These are phyloP conservation scores for Bubalus kerabau DNA, from an alignment of 2,113 vertebrate genomes.

Conservation along the genomic window DNA sequence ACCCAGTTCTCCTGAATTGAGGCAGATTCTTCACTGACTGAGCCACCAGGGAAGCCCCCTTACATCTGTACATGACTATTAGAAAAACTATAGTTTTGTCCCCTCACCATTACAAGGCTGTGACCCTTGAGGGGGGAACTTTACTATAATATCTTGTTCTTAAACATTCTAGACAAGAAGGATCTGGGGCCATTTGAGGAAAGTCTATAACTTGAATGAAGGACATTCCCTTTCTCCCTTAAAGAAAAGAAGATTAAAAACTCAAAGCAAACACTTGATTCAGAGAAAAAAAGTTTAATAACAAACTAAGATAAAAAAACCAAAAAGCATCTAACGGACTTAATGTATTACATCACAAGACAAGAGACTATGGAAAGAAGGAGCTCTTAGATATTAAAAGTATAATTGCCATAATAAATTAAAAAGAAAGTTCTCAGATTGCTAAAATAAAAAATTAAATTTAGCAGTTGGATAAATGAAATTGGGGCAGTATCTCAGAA, in stretches of 20 bases:
- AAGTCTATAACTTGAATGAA: neutral
- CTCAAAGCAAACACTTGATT: neutral
- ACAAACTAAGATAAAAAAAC: neutral
- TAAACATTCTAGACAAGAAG: neutral
- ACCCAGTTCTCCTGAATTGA: neutral
- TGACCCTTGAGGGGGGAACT: neutral
- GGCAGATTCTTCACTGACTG: neutral
- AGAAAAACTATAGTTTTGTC: neutral
- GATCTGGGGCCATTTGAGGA: neutral
- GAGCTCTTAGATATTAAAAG: neutral
- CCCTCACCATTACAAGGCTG: neutral
- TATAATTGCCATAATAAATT: conserved; percentile 46
- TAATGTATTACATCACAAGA: neutral
- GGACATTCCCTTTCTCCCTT: too few relatives aligned
- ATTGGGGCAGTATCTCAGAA: neutral
- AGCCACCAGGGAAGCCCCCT: neutral
- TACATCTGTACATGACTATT: neutral
- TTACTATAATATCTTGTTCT: neutral
- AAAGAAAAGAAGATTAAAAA: neutral
- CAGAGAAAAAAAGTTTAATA: neutral
- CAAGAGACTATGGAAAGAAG: neutral
- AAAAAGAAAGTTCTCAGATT: neutral
- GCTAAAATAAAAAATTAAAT: conserved; percentile 31
- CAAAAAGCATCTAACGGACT: neutral
- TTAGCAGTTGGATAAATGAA: neutral